Conservation (phyloP, 2,888 invertebrate species). For the Sepioteuthis lessoniana region DNA sequence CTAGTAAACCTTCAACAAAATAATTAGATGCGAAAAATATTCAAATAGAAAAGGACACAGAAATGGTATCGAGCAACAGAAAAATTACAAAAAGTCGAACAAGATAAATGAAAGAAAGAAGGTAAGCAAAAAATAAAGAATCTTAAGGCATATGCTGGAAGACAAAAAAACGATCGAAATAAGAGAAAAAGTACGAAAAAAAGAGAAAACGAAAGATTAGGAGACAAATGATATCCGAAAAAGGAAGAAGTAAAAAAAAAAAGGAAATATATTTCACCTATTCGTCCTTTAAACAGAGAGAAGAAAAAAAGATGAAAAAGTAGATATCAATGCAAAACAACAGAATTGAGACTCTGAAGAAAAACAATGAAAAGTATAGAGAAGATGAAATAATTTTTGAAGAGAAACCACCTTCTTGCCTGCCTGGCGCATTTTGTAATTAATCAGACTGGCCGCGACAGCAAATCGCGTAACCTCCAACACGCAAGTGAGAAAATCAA, state of each 20-base stretch:
- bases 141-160: background rate
- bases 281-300: no score
- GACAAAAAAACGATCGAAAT: background rate
- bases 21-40: no score
- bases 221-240: background rate
- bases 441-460: background rate
- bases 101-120: no score
- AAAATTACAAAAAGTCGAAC: no score
- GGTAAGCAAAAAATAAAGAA: background rate
- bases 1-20: no score
- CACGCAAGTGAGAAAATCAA: background rate
- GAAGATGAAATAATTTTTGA: background rate
- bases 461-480: background rate
- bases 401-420: background rate
- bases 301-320: background rate
- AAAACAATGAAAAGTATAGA: background rate
- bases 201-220: no score
- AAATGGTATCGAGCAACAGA: no score
- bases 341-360: background rate
- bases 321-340: background rate
- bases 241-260: no score
- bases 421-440: background rate
- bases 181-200: background rate
- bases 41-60: no score
- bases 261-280: background rate